These are phyloP conservation scores for Rattus norvegicus DNA, from an alignment of 2,113 vertebrate species.

Conservation along the genomic window GRCr8 NC_086022.1:138545001-138545500, in stretches of 20 bases:
- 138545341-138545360: not conserved
- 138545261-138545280: not conserved
- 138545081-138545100: not conserved
- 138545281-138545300: not conserved
- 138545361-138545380: not conserved
- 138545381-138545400: too few species aligned
- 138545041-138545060: not conserved
- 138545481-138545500: not conserved
- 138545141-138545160: not conserved
- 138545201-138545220: too few species aligned
- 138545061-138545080: not conserved
- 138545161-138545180: not conserved
- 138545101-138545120: fast-evolving
- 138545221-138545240: not conserved
- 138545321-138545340: not conserved
- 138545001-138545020: not conserved
- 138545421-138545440: not conserved
- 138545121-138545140: not conserved
- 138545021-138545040: not conserved
- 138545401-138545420: too few species aligned
- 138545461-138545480: not conserved
- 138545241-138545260: not conserved
- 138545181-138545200: not conserved
- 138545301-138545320: not conserved
- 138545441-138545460: not conserved